A percentile compares a stretch with the other conserved stretches of the same genome.
Conservation (phyloP, 2,888 invertebrate genomes). For the Quadroppia sp. region DNA sequence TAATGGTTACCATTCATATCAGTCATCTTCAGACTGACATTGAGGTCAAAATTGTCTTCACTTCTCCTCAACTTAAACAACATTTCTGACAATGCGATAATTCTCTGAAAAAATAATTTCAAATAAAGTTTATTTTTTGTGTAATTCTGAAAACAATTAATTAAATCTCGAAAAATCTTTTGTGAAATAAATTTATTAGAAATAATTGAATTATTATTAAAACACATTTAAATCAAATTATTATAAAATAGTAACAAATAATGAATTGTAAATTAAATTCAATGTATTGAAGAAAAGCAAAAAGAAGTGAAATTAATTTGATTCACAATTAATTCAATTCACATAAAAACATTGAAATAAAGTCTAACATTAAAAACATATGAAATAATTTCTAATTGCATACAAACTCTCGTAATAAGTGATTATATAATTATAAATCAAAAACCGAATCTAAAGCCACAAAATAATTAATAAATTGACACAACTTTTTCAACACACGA, state of each 20-base stretch:
- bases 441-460: background rate
- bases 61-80: background rate
- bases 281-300: background rate
- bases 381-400: slow-evolving; percentile 7
- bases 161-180: background rate
- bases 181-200: background rate
- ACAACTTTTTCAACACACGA: background rate
- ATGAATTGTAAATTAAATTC: too few species aligned
- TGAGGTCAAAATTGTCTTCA: slow-evolving; percentile 6
- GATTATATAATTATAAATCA: slow-evolving; percentile 14
- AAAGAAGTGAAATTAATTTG: background rate
- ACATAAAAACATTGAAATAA: slow-evolving; percentile 4
- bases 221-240: too few species aligned
- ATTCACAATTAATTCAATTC: slow-evolving; percentile 27
- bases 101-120: slow-evolving; percentile 16
- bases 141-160: background rate
- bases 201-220: too few species aligned
- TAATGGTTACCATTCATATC: slow-evolving; percentile 27
- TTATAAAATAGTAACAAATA: too few species aligned
- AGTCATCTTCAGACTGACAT: slow-evolving; percentile 11
- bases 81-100: slow-evolving; percentile 20
- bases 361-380: background rate
- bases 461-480: slow-evolving; percentile 27
- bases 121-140: slow-evolving; percentile 17
- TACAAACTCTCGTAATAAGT: background rate